phyloP scores from a whole-genome alignment of 2,888 invertebrate genomes.

The Creontiades dilutus region DNA sequence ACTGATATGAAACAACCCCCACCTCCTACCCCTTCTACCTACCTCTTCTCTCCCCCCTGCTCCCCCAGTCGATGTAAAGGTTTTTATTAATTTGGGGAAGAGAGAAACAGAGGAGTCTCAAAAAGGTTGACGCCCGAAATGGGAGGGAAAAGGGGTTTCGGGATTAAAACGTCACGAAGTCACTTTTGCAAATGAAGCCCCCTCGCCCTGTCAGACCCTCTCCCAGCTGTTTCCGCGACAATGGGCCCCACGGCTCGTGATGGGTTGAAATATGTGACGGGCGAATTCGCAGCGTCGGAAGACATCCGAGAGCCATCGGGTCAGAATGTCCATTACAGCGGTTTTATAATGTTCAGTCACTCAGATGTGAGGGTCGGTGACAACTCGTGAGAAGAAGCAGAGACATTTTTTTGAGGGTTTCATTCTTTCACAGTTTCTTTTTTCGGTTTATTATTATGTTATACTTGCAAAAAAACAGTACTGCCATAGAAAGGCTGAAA shows the following conservation, averaged over 20 bases:
- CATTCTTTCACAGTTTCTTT: no score
- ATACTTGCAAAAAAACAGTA: no score
- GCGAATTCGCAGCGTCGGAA: constrained; percentile 18
- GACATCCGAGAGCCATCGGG: constrained; percentile 11
- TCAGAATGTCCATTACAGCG: constrained; percentile 32
- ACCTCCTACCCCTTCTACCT: neutral
- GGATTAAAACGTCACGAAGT: constrained; percentile 69
- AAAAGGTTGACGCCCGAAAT: constrained; percentile 55
- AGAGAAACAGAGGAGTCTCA: constrained; percentile 47
- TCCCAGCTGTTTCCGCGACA: constrained; percentile 24
- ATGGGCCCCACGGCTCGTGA: neutral
- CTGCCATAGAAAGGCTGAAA: no score
- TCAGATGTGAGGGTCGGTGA: constrained; percentile 42
- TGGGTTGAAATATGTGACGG: constrained; percentile 46
- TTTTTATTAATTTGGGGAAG: constrained; percentile 62
- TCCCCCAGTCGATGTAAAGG: constrained; percentile 26
- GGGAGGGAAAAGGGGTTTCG: constrained; percentile 48
- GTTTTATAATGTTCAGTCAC: constrained; percentile 54
- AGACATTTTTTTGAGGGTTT: no score
- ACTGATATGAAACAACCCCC: constrained; percentile 48
- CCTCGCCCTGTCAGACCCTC: constrained; percentile 39
- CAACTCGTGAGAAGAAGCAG: neutral
- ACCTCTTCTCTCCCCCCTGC: no score
- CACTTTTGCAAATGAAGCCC: constrained; percentile 65
- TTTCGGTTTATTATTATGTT: no score